These are phyloP conservation scores for Calcarius lapponicus DNA, from an alignment of 2,797 vertebrate genomes.

Conservation along the genomic window DNA sequence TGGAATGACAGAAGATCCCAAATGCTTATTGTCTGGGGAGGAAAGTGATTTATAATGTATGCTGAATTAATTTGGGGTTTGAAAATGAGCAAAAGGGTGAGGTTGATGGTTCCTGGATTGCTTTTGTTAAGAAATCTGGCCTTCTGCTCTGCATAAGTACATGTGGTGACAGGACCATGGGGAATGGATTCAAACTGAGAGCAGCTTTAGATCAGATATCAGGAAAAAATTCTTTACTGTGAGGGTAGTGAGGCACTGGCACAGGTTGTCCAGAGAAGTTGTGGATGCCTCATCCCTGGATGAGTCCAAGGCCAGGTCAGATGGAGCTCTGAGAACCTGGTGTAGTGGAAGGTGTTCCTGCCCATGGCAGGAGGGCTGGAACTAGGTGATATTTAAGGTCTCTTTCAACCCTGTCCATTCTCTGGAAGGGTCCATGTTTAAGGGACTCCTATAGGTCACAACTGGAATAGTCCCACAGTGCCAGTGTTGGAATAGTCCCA, in stretches of 20 bases:
- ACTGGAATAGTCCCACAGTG: neutral
- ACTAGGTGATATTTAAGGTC: neutral
- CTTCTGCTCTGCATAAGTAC: neutral
- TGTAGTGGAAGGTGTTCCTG: neutral
- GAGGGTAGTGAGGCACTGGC: neutral
- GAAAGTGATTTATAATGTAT: slow-evolving; percentile 21
- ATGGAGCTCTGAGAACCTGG: neutral
- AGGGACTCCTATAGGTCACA: neutral
- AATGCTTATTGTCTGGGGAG: slow-evolving; percentile 3
- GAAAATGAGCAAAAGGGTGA: neutral
- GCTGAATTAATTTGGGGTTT: neutral
- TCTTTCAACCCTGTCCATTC: neutral
- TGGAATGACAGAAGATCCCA: neutral
- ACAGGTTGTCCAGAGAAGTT: neutral
- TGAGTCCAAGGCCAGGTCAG: neutral
- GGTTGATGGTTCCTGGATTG: neutral
- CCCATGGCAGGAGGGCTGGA: neutral
- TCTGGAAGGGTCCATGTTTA: neutral
- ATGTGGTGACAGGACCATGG: neutral
- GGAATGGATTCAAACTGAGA: neutral
- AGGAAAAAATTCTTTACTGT: neutral
- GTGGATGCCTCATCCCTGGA: neutral
- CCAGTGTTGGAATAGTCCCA: neutral
- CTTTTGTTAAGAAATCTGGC: slow-evolving; percentile 26
- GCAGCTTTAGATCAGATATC: neutral